A percentile compares a stretch with the other conserved stretches of the same genome.
Evolutionary conservation across 2,888 invertebrate genomes (phyloP).

Genomic region (Drosophila phalerata): DNA sequence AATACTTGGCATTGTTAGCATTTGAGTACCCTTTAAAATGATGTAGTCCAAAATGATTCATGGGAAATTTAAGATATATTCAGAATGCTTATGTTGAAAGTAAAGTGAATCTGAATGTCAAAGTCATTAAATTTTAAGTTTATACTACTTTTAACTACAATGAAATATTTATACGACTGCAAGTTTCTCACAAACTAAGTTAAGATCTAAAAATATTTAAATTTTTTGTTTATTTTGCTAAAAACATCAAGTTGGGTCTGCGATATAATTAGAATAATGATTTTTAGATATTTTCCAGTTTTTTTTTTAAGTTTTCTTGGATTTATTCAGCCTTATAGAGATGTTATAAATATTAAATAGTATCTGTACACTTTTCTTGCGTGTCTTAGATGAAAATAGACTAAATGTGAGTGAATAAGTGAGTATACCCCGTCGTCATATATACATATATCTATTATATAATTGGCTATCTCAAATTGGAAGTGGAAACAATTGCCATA

Average conservation of each 20-base stretch:
- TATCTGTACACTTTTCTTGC: slow-evolving; percentile 28
- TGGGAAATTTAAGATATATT: neutral
- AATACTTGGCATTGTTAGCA: neutral
- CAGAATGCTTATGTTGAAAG: neutral
- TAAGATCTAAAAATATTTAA: neutral
- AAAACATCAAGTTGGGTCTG: neutral
- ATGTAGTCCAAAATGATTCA: slow-evolving; percentile 1
- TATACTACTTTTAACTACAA: neutral
- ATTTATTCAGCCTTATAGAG: neutral
- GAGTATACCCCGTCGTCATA: neutral
- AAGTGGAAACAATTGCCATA: slow-evolving; percentile 68
- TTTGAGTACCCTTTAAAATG: neutral
- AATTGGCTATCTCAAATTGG: slow-evolving; percentile 61
- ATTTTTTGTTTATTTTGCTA: too few relatives aligned
- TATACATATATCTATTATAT: slow-evolving; percentile 43
- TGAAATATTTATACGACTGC: neutral
- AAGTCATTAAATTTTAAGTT: neutral
- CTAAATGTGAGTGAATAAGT: neutral
- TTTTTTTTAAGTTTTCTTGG: neutral
- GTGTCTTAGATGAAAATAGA: slow-evolving; percentile 32
- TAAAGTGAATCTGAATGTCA: neutral
- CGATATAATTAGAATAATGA: neutral
- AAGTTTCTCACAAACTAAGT: neutral
- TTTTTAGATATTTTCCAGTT: neutral
- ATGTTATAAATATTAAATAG: slow-evolving; percentile 3